Evolutionary conservation across 2,797 vertebrate genomes (phyloP).

Genomic region (Amniataba percoides): DNA sequence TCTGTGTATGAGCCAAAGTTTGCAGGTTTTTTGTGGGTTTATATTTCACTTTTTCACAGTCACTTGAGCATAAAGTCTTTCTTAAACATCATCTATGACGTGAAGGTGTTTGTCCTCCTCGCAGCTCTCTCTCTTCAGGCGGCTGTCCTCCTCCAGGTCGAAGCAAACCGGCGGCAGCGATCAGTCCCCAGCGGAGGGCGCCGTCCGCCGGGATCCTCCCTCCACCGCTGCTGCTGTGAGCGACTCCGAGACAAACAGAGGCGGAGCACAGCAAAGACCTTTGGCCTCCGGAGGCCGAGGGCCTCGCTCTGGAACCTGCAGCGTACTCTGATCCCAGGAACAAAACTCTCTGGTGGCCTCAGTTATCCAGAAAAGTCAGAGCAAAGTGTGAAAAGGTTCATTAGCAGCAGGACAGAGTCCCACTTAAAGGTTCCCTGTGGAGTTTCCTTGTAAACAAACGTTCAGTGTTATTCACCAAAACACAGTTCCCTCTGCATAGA

Average conservation of each 20-base stretch:
- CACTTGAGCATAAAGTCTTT: too few species aligned
- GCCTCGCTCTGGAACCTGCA: conserved; percentile 87
- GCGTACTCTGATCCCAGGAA: conserved; percentile 82
- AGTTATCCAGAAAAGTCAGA: background rate
- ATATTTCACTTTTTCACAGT: too few species aligned
- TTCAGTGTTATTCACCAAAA: background rate
- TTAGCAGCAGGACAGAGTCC: background rate
- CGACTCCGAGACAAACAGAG: conserved; percentile 71
- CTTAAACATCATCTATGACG: too few species aligned
- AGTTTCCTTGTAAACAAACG: background rate
- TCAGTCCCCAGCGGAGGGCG: conserved; percentile 23
- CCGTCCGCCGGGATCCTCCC: background rate
- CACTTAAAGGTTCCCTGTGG: background rate
- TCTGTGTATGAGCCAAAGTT: background rate
- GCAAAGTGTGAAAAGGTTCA: conserved; percentile 5
- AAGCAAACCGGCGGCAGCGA: conserved; percentile 51
- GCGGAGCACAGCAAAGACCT: conserved; percentile 20
- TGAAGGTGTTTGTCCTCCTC: background rate
- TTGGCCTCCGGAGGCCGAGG: conserved; percentile 64
- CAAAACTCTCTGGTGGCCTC: conserved; percentile 1
- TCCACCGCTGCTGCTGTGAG: conserved; percentile 29
- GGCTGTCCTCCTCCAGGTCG: conserved; percentile 77
- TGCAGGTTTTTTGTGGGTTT: background rate
- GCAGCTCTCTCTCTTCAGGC: conserved; percentile 91
- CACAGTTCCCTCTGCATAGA: too few species aligned